phyloP scores from a whole-genome alignment of 2,113 vertebrate genomes.

The Rhinogobius similis region DNA sequence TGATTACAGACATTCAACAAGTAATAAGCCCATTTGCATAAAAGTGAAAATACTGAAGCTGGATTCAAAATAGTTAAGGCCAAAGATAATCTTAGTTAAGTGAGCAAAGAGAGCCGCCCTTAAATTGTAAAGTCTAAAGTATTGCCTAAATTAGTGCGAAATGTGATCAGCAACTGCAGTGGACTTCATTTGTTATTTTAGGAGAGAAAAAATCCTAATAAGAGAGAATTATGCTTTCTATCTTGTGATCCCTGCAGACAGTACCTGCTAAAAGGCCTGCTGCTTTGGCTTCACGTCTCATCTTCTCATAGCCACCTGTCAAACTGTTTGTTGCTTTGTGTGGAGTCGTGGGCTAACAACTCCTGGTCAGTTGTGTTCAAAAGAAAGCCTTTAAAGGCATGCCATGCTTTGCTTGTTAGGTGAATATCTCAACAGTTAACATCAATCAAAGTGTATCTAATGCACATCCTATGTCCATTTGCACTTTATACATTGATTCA shows the following conservation, averaged over 20 bases:
- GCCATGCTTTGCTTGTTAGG: conserved; percentile 46
- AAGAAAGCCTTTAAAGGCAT: conserved; percentile 22
- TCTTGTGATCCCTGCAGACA: neutral
- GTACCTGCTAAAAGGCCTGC: conserved; percentile 16
- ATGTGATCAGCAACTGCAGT: neutral
- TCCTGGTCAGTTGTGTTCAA: conserved; percentile 36
- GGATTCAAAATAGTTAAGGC: too few relatives aligned
- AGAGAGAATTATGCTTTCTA: neutral
- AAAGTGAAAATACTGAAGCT: too few relatives aligned
- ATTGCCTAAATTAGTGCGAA: neutral
- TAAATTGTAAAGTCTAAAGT: neutral
- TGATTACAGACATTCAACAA: neutral
- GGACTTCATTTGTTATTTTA: neutral
- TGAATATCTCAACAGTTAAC: conserved; percentile 43
- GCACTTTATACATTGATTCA: too few relatives aligned
- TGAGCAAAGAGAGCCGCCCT: neutral
- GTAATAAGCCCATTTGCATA: neutral
- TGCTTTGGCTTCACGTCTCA: conserved; percentile 19
- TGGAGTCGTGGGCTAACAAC: conserved; percentile 16
- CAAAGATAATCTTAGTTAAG: too few relatives aligned
- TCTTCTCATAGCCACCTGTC: conserved; percentile 13
- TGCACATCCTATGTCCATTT: conserved; percentile 15
- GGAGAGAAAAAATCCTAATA: neutral
- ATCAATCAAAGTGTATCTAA: conserved; percentile 38
- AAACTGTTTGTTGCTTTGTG: conserved; percentile 10